Evolutionary conservation across 2,888 invertebrate genomes (phyloP), one percentile per base, ranked within the genome.

Genomic region (Hypolimnas misippus): DNA sequence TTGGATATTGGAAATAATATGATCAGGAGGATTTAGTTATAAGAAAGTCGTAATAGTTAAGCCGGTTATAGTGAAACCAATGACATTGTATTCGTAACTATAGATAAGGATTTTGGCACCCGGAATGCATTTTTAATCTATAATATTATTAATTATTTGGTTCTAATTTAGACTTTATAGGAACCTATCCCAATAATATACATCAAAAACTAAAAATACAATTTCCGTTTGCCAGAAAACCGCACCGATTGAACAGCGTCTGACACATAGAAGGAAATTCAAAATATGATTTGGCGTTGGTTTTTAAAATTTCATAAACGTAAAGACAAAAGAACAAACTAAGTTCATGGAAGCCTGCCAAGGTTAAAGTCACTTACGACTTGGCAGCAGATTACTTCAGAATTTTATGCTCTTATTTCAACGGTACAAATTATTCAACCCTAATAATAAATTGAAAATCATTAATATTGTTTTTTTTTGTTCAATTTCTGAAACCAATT

Each of bases 221-320:
- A 33, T 33, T 42, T 42, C 8, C 17, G 16, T 8, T 17, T 42
- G 7, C 8, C 6, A 17, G 10, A 7, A 19, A 42, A 8, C 12
- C 42, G 40, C 6, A 8, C 10, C 8, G n/a, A 8, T 16, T 6
- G 17, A 19, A 17, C 3, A 42, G 3, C 19, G 7, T 10, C 8
- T 42, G 42, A 42, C 42, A 42, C 42, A 42, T 17, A 8, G n/a
- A n/a, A 17, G 17, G 16, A 21, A 46, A 46, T 46, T n/a, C 46
- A 6, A 46, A 58, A 58, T 58, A 51, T 58, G 40, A 58, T 58
- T 58, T 58, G 58, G 51, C 58, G 42, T 19, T 31, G 17, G 58
- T 14, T 21, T 1, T 35, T 33, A 19, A 46, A 46, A 52, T 35
- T 52, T 33, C 31, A n/a, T 29, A 38, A 25, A 21, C 50, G 57